Conservation (phyloP, 1,140 invertebrate genomes). For the Drosophila nebulosa region DNA sequence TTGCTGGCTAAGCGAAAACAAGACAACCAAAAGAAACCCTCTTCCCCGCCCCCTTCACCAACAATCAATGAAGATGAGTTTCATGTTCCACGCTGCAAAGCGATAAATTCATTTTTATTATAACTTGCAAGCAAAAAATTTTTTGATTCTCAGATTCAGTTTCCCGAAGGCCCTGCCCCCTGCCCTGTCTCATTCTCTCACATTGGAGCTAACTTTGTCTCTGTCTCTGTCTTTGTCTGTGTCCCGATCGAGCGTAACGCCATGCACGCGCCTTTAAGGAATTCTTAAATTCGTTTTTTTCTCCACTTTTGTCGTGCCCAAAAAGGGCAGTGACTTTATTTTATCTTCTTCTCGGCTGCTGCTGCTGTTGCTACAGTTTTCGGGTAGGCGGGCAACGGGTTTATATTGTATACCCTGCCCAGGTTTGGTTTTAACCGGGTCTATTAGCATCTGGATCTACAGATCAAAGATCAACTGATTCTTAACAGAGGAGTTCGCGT, state of each 20-base stretch:
- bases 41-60: neutral
- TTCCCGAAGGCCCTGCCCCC: too few species aligned
- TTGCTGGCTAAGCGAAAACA: neutral
- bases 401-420: constrained; percentile 5
- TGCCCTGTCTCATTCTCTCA: neutral
- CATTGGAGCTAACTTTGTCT: neutral
- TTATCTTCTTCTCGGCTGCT: neutral
- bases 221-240: neutral
- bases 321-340: constrained; percentile 58
- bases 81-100: neutral
- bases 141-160: neutral
- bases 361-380: constrained; percentile 13
- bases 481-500: too few species aligned
- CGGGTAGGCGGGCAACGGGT: constrained; percentile 37
- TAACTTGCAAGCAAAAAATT: neutral
- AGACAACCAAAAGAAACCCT: neutral
- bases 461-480: too few species aligned
- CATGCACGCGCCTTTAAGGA: constrained; percentile 48
- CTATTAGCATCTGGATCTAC: too few species aligned
- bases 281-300: constrained; percentile 31
- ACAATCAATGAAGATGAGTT: neutral
- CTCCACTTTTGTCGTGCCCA: constrained; percentile 42
- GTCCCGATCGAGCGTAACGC: constrained; percentile 42
- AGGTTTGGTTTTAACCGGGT: neutral
- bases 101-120: constrained; percentile 23